These are phyloP conservation scores for Papilio elwesi DNA, from an alignment of 2,888 invertebrate genomes.

Conservation along the genomic window DNA sequence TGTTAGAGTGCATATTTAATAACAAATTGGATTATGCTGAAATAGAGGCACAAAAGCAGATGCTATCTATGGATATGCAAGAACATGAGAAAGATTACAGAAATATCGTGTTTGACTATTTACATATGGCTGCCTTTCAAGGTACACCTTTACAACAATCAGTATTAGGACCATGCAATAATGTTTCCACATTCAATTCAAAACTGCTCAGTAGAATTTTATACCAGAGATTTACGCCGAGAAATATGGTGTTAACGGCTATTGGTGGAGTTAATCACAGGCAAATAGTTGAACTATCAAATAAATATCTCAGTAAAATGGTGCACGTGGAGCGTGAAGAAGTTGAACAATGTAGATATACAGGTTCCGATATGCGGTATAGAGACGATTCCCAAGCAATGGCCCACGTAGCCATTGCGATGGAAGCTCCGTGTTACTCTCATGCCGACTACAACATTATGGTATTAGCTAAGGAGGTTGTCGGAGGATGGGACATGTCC, in stretches of 20 bases:
- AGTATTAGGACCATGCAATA: constrained; percentile 87
- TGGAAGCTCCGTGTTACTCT: constrained; percentile 96
- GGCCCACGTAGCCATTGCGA: constrained; percentile 95
- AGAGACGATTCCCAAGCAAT: constrained; percentile 95
- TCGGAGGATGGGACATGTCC: constrained; percentile 95
- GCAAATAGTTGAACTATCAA: constrained; percentile 90
- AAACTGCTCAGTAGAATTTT: constrained; percentile 91
- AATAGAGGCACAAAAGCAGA: constrained; percentile 63
- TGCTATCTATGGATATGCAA: constrained; percentile 66
- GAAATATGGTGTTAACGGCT: constrained; percentile 95
- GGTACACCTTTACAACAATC: constrained; percentile 70
- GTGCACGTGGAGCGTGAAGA: constrained; percentile 83
- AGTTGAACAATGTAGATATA: constrained; percentile 87
- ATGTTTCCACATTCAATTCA: constrained; percentile 85
- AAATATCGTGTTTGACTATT: constrained; percentile 67
- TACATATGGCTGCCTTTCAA: constrained; percentile 75
- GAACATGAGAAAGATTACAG: constrained; percentile 63
- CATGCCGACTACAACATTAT: constrained; percentile 95
- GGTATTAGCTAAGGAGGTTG: constrained; percentile 95
- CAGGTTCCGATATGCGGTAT: constrained; percentile 93
- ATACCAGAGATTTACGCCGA: constrained; percentile 92
- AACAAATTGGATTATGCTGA: constrained; percentile 73
- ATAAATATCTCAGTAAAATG: constrained; percentile 86
- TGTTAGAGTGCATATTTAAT: constrained; percentile 97
- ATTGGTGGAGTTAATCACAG: constrained; percentile 96